Evolutionary conservation across 2,113 vertebrate genomes (phyloP).

Genomic region (Chroicocephalus ridibundus): DNA sequence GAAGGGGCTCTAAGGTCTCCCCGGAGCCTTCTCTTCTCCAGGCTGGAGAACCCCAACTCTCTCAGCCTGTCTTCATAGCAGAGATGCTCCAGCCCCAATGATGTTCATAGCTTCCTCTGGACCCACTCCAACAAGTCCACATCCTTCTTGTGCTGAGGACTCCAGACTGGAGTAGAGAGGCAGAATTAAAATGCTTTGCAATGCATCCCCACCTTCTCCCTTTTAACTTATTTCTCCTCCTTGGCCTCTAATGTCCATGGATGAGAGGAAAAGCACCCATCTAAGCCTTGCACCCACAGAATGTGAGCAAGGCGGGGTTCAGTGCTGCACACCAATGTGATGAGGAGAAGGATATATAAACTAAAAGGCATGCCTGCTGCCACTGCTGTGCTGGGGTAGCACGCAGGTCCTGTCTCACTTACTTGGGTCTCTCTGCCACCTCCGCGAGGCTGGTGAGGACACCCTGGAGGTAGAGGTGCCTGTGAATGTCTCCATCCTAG

Average conservation of each 20-base stretch:
- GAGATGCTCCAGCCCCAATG: neutral
- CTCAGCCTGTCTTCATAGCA: neutral
- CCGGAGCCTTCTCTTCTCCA: neutral
- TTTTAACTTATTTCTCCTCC: neutral
- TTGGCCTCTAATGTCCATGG: rapidly evolving
- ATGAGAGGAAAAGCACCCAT: rapidly evolving
- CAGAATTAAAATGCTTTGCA: neutral
- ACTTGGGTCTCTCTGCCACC: conserved; percentile 68
- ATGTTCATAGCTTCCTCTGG: neutral
- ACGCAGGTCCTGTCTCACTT: neutral
- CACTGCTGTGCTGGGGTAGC: rapidly evolving
- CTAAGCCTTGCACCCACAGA: rapidly evolving
- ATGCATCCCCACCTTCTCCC: rapidly evolving
- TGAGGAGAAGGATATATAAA: rapidly evolving
- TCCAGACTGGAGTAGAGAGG: neutral
- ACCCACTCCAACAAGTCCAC: neutral
- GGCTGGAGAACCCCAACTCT: neutral
- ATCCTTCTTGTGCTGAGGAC: neutral
- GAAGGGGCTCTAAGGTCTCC: neutral
- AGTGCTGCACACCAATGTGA: rapidly evolving
- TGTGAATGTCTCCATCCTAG: conserved; percentile 85
- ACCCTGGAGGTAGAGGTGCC: conserved; percentile 85
- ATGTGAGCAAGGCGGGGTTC: rapidly evolving
- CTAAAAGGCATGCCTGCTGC: no score
- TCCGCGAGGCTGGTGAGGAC: conserved; percentile 66